These are phyloP conservation scores for Zaprionus africanus DNA, from an alignment of 1,140 invertebrate genomes.

Conservation along the genomic window DNA sequence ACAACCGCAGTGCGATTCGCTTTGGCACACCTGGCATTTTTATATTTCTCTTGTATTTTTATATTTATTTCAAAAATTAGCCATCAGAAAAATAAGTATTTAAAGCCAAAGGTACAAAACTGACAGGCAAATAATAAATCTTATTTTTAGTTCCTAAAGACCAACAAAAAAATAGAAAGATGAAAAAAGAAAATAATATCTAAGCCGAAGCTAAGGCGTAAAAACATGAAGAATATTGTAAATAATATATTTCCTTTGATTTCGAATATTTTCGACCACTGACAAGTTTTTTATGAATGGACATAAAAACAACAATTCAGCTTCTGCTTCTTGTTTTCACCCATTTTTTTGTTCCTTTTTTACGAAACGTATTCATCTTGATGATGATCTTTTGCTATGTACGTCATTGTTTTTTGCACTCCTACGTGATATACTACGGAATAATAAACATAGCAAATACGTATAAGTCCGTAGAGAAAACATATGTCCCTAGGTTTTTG, in stretches of 20 bases:
- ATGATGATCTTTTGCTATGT: slow-evolving; percentile 11
- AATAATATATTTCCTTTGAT: slow-evolving; percentile 43
- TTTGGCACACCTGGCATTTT: neutral
- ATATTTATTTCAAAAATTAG: slow-evolving; percentile 22
- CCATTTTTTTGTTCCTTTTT: slow-evolving; percentile 28
- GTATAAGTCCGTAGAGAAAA: slow-evolving; percentile 23
- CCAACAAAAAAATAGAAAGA: neutral
- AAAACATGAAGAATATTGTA: slow-evolving; percentile 49
- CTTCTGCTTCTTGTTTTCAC: slow-evolving; percentile 8
- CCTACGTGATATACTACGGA: slow-evolving; percentile 48
- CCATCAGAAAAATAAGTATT: slow-evolving; percentile 23
- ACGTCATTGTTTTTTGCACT: slow-evolving; percentile 69
- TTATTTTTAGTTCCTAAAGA: slow-evolving; percentile 34
- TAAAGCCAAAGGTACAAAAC: slow-evolving; percentile 54
- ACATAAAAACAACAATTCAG: slow-evolving; percentile 39
- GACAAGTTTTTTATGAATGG: slow-evolving; percentile 66
- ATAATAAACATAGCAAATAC: slow-evolving; percentile 63
- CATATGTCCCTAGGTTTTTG: slow-evolving; percentile 48
- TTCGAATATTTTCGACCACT: slow-evolving; percentile 28
- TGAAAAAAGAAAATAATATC: neutral
- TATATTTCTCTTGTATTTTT: slow-evolving; percentile 1
- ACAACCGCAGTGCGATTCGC: neutral
- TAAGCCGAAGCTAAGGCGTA: slow-evolving; percentile 52
- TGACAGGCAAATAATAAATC: slow-evolving; percentile 49
- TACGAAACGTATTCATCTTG: slow-evolving; percentile 50